phyloP scores from a whole-genome alignment of 2,113 vertebrate species.

The Pangasianodon gigas region DNA sequence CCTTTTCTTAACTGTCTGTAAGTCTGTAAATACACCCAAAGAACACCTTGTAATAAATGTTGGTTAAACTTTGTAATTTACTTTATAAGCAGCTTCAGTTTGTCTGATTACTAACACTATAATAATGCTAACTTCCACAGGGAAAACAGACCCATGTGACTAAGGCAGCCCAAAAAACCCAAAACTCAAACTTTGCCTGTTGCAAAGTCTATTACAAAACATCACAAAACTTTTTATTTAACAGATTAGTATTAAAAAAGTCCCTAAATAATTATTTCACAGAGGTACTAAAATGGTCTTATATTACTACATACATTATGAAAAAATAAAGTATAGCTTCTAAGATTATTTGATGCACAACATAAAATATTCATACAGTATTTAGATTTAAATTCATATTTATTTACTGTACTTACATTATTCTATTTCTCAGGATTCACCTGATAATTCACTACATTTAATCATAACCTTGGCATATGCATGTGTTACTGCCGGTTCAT shows the following conservation, averaged over 20 bases:
- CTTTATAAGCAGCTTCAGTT: not conserved
- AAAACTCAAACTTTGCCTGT: not conserved
- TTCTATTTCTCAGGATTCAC: not conserved
- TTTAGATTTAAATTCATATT: not conserved
- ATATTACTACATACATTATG: not conserved
- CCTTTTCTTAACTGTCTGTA: not conserved
- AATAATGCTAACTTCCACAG: not conserved
- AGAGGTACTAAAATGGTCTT: not conserved
- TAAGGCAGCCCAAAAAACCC: not conserved
- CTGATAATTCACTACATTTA: not conserved
- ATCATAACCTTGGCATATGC: not conserved
- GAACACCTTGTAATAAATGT: constrained; percentile 24
- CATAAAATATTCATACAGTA: no score
- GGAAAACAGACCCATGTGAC: not conserved
- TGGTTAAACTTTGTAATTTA: constrained; percentile 10
- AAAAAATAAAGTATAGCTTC: not conserved
- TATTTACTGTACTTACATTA: not conserved
- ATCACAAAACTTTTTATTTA: not conserved
- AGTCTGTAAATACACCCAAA: constrained; percentile 9
- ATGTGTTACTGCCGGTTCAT: not conserved
- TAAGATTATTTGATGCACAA: not conserved
- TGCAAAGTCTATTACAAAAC: not conserved
- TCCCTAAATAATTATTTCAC: not conserved
- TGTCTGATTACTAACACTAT: not conserved
- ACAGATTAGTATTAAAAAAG: not conserved